Base-by-base conservation (phyloP, 2,888 invertebrate genomes). In the Lepidocyrtinus sp. region DNA sequence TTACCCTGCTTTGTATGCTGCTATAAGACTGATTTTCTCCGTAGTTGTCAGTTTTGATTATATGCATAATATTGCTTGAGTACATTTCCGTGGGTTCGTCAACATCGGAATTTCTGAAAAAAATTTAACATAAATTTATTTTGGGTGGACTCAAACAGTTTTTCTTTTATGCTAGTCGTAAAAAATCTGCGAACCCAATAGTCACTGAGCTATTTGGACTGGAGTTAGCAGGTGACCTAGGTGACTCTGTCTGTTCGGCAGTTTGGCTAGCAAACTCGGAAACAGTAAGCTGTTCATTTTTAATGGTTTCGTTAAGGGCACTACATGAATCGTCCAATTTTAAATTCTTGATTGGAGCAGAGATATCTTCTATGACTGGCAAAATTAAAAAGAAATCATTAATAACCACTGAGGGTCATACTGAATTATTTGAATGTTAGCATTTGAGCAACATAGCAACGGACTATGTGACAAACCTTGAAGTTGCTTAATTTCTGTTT, bases 241-340 rank as follows among this genome's bases (percentile, higher is more conserved):
- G 78, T 65, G 36, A 71, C 2, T 59, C 21, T 45, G 46, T 78
- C 50, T 72, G 71, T 67, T 78, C 77, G 22, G 63, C 62, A 72
- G 68, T 71, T 65, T 77, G 77, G 24, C 36, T 62, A 15, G 45
- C 62, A 45, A 71, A 71, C 72, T 71, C 68, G 72, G 72, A 25
- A 68, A 78, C 62, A 72, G 72, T 15, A 17, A 25, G 62, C 72
- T 72, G 50, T 17, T 64, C 78, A 36, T 25, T 45, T 19, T 25
- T 50, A 12, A 7, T 12, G 24, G 65, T 55, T 67, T 71, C 61
- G 22, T 26, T 76, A 70, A 76, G 65, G 65, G 50, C 76, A 71
- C 71, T 70, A 70, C 3, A 63, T 19, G 72, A 26, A 68, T 72
- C 72, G 64, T 21, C 72, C 26, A n/a, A n/a, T n/a, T n/a, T n/a